Evolutionary conservation across 2,888 invertebrate genomes (phyloP).

Genomic region (Hemistola chrysoprasaria): DNA sequence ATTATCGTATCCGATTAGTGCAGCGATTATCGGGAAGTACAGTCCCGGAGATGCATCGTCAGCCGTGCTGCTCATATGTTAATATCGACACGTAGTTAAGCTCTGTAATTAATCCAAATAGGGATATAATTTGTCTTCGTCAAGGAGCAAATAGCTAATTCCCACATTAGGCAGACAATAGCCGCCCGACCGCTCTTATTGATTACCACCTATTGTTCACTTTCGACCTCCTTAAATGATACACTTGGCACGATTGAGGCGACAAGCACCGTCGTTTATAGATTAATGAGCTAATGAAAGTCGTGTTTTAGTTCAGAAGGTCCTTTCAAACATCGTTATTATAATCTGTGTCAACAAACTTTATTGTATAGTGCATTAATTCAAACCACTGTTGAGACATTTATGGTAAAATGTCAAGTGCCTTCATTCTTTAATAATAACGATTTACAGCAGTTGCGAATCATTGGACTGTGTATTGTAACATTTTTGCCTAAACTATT

Average conservation of each 20-base stretch:
- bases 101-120: slow-evolving; percentile 75
- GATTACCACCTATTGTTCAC: slow-evolving; percentile 77
- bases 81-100: slow-evolving; percentile 70
- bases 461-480: too few species aligned
- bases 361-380: not conserved
- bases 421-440: too few species aligned
- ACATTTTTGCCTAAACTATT: too few species aligned
- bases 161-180: slow-evolving; percentile 77
- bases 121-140: slow-evolving; percentile 79
- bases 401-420: too few species aligned
- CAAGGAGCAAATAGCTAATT: slow-evolving; percentile 79
- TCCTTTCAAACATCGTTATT: slow-evolving; percentile 28
- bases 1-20: not conserved
- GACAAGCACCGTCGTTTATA: slow-evolving; percentile 54
- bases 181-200: slow-evolving; percentile 70
- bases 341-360: slow-evolving; percentile 15
- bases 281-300: slow-evolving; percentile 56
- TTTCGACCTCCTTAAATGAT: slow-evolving; percentile 69
- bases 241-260: slow-evolving; percentile 67
- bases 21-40: slow-evolving; percentile 16
- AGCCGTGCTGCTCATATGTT: slow-evolving; percentile 42
- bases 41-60: slow-evolving; percentile 27
- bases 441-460: too few species aligned
- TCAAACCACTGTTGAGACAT: too few species aligned
- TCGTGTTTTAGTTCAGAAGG: slow-evolving; percentile 29